Percentiles rank a stretch among this genome's conserved stretches.
These are phyloP conservation scores for Spatula clypeata DNA, from an alignment of 2,797 vertebrate genomes.

Conservation along the genomic window DNA sequence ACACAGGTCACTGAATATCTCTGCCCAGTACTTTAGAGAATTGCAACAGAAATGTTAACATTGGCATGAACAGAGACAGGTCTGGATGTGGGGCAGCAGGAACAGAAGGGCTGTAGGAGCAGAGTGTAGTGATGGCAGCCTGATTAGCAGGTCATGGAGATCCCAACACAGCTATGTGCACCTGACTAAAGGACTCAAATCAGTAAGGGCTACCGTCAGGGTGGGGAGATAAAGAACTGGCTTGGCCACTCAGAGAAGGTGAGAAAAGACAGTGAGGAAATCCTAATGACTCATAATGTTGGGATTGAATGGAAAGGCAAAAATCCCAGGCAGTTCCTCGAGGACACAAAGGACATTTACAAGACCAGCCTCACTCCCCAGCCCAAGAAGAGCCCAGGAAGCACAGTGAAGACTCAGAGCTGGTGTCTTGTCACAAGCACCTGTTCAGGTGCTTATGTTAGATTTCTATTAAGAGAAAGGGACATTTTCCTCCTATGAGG, in stretches of 20 bases:
- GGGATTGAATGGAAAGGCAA: not conserved
- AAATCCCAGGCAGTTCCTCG: not conserved
- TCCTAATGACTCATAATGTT: not conserved
- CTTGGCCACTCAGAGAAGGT: not conserved
- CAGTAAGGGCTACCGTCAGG: not conserved
- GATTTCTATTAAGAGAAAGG: not conserved
- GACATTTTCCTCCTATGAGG: rapidly evolving
- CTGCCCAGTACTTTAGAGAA: not conserved
- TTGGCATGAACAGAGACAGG: not conserved
- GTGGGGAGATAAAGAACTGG: not conserved
- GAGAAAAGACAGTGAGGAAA: not conserved
- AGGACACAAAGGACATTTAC: not conserved
- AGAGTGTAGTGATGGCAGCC: rapidly evolving
- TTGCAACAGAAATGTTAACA: not conserved
- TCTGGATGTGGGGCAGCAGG: not conserved
- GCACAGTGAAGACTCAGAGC: rapidly evolving
- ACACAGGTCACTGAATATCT: not conserved
- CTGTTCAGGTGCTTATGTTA: not conserved
- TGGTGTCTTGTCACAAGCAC: not conserved
- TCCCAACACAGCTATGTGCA: not conserved
- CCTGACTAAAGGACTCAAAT: not conserved
- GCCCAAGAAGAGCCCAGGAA: not conserved
- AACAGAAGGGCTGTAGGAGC: rapidly evolving
- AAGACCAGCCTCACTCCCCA: rapidly evolving
- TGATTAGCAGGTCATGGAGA: not conserved